These are phyloP conservation scores for Plebejus argus DNA, from an alignment of 2,888 invertebrate species.

Conservation along the genomic window DNA sequence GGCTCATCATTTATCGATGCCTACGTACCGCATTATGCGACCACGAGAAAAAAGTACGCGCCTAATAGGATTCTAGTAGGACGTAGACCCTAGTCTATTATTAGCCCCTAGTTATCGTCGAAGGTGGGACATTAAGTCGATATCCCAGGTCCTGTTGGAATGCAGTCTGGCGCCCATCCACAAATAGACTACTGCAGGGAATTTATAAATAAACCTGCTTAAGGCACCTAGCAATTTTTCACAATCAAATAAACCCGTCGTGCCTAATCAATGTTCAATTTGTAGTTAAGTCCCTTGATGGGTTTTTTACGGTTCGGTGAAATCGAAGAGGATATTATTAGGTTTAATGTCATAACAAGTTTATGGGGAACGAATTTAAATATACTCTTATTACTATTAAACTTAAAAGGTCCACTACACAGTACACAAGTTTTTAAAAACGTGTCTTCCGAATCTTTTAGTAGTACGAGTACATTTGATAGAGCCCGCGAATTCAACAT, in stretches of 20 bases:
- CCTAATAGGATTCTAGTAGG: slow-evolving; percentile 40
- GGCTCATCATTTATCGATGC: background rate
- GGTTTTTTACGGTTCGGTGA: slow-evolving; percentile 12
- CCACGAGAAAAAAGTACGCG: background rate
- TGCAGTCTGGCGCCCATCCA: slow-evolving; percentile 73
- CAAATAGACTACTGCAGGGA: slow-evolving; percentile 65
- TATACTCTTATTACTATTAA: background rate
- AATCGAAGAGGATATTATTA: slow-evolving; percentile 23
- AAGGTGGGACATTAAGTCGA: slow-evolving; percentile 67
- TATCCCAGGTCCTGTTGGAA: slow-evolving; percentile 71
- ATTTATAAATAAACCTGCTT: slow-evolving; percentile 52
- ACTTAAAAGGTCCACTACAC: background rate
- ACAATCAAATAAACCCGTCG: background rate
- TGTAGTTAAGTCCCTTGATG: slow-evolving; percentile 19
- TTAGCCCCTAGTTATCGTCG: slow-evolving; percentile 52
- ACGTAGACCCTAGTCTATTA: slow-evolving; percentile 64
- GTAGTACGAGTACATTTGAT: background rate
- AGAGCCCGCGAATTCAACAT: background rate
- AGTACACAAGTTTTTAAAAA: background rate
- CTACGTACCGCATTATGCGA: background rate
- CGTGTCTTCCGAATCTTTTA: background rate
- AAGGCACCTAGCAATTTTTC: slow-evolving; percentile 37
- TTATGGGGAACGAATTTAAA: background rate
- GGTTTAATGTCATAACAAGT: slow-evolving; percentile 7
- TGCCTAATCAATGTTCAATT: slow-evolving; percentile 17